Evolutionary conservation across 2,113 vertebrate species (phyloP).

Genomic region (Eublepharis macularius): DNA sequence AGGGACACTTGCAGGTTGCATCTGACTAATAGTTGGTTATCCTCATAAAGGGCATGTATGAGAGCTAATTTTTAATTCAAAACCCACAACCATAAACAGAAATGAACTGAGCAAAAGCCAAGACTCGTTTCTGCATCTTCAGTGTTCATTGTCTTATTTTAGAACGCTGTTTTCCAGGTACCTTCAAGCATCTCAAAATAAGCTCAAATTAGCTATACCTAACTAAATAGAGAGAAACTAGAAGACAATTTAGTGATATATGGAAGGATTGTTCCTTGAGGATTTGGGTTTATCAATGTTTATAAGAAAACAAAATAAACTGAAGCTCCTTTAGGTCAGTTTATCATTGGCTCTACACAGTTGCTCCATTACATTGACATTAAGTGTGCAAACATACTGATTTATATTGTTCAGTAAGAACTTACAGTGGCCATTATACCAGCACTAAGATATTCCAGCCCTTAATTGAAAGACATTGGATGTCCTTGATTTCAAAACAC

Average conservation of each 20-base stretch:
- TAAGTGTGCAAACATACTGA: not conserved
- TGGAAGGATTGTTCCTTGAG: not conserved
- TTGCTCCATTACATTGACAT: not conserved
- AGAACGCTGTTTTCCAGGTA: not conserved
- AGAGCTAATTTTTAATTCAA: no score
- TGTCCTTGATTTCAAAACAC: not conserved
- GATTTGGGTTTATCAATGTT: not conserved
- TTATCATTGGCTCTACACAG: not conserved
- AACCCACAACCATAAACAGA: no score
- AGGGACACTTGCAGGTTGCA: no score
- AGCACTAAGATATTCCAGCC: not conserved
- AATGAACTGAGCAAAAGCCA: not conserved
- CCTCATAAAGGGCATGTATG: no score
- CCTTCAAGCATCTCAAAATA: not conserved
- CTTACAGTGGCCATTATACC: not conserved
- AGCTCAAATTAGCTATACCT: not conserved
- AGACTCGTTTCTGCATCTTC: not conserved
- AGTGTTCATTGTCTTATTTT: not conserved
- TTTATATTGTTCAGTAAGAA: not conserved
- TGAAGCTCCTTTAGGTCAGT: not conserved
- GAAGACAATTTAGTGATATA: not conserved
- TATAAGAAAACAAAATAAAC: not conserved
- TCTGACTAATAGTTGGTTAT: no score
- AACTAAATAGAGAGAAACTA: not conserved
- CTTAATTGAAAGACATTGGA: not conserved